Evolutionary conservation across 2,888 invertebrate genomes (phyloP).

Genomic region (Theretra japonica): DNA sequence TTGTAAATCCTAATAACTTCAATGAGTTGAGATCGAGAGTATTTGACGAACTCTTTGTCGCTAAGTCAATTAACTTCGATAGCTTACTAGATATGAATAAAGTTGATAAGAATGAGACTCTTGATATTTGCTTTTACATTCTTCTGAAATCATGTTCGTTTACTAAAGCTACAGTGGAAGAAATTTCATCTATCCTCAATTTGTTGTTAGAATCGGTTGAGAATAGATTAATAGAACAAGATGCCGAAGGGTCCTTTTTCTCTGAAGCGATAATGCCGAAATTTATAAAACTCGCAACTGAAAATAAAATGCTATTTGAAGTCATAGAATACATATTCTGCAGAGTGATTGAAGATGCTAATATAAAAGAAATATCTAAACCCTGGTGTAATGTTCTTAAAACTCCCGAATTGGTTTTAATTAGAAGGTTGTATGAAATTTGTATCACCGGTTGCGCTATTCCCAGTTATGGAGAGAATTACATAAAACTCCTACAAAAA

Average conservation of each 20-base stretch:
- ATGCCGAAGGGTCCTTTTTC: conserved; percentile 58
- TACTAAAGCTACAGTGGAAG: conserved; percentile 63
- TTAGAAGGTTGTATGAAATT: conserved; percentile 75
- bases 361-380: conserved; percentile 65
- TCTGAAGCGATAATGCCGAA: conserved; percentile 62
- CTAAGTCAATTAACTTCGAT: conserved; percentile 56
- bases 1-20: conserved; percentile 53
- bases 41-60: conserved; percentile 65
- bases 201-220: conserved; percentile 73
- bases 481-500: conserved; percentile 69
- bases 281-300: conserved; percentile 64
- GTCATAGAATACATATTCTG: conserved; percentile 82
- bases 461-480: conserved; percentile 65
- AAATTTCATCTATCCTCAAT: conserved; percentile 70
- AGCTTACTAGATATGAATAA: conserved; percentile 59
- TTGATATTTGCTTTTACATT: conserved; percentile 69
- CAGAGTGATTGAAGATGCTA: conserved; percentile 77
- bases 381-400: conserved; percentile 76
- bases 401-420: conserved; percentile 66
- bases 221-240: conserved; percentile 62
- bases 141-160: conserved; percentile 76
- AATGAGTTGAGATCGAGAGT: conserved; percentile 59
- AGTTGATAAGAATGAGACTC: conserved; percentile 62
- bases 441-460: conserved; percentile 78
- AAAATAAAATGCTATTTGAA: conserved; percentile 82